Evolutionary conservation across 1,140 invertebrate genomes (phyloP).

Genomic region (Drosophila teissieri): DNA sequence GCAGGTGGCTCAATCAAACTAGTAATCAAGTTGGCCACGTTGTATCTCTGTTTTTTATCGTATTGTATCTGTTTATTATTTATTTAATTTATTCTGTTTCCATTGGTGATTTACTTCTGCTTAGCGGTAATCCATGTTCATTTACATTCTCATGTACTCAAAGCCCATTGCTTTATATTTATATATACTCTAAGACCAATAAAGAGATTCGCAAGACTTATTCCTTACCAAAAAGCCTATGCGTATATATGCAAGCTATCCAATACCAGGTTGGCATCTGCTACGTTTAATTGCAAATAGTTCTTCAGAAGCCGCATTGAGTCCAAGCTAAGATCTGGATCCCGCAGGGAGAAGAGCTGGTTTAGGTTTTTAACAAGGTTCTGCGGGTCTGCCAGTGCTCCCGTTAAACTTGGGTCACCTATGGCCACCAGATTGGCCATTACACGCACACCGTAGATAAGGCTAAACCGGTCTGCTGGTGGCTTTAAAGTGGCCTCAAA

Average conservation of each 20-base stretch:
- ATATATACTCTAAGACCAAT: conserved; percentile 8
- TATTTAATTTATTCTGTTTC: conserved; percentile 7
- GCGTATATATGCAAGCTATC: conserved; percentile 30
- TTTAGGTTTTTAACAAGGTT: conserved; percentile 43
- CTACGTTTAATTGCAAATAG: conserved; percentile 4
- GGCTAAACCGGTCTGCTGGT: conserved; percentile 5
- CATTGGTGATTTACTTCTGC: neutral
- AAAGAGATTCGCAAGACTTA: conserved; percentile 38
- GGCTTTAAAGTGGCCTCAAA: conserved; percentile 10
- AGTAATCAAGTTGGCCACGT: neutral
- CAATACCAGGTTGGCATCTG: conserved; percentile 28
- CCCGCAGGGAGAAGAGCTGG: conserved; percentile 47
- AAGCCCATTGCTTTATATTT: conserved; percentile 9
- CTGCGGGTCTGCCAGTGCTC: neutral
- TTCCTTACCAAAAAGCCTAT: neutral
- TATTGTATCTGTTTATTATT: conserved; percentile 22
- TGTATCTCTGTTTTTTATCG: neutral
- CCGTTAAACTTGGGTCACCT: conserved; percentile 4
- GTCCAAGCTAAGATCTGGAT: conserved; percentile 32
- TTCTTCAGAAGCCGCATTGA: conserved; percentile 53
- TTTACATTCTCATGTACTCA: conserved; percentile 6
- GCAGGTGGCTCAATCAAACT: neutral
- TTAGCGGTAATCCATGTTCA: conserved; percentile 1
- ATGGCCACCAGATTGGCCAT: conserved; percentile 57
- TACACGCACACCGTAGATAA: conserved; percentile 58